Conservation (phyloP, 2,113 vertebrate genomes). For the Chelonoidis abingdonii region DNA sequence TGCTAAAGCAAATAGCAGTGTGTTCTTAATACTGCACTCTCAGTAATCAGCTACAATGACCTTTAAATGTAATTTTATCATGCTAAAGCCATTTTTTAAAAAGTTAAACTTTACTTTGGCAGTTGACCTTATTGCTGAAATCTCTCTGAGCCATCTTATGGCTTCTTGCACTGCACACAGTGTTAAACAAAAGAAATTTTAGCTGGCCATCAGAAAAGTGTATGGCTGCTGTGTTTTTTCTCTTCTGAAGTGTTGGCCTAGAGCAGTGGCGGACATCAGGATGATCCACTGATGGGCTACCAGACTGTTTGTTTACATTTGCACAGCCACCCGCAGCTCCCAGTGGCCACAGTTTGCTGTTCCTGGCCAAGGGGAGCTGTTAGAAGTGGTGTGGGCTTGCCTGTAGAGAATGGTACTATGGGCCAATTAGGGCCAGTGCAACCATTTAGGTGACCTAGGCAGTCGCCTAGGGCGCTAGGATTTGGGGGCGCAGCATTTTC, state of each 20-base stretch:
- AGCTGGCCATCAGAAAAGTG: neutral
- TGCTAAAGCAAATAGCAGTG: neutral
- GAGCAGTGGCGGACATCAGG: neutral
- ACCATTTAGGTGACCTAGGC: no score
- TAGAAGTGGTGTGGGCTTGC: no score
- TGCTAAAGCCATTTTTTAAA: neutral
- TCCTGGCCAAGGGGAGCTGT: no score
- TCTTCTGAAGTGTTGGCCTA: neutral
- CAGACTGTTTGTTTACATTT: no score
- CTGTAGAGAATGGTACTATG: no score
- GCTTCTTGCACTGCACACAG: neutral
- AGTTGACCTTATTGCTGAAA: neutral
- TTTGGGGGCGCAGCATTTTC: no score
- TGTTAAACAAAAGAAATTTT: neutral
- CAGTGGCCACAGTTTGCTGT: no score
- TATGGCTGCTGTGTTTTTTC: neutral
- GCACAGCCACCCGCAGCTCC: no score
- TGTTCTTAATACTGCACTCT: neutral
- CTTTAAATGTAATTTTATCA: neutral
- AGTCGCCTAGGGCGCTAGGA: no score
- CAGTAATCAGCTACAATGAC: neutral
- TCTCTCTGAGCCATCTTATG: neutral
- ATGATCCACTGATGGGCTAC: no score
- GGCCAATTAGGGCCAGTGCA: no score
- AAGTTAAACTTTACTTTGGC: neutral